phyloP scores from a whole-genome alignment of 1,140 invertebrate genomes.

The Cydia strobilella region DNA sequence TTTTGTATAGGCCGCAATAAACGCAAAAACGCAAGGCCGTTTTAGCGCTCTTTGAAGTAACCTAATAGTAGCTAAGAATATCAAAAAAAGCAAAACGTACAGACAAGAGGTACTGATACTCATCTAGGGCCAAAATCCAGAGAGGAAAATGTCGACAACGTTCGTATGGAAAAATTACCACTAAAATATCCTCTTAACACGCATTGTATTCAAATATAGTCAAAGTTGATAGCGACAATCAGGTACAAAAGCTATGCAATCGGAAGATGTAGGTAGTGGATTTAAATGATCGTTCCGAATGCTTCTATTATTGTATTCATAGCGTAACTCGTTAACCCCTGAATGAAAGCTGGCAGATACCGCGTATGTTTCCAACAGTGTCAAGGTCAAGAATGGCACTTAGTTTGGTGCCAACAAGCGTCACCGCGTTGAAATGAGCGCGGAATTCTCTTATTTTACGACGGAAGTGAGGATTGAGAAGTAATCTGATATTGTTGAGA shows the following conservation, averaged over 20 bases:
- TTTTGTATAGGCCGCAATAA: too few relatives aligned
- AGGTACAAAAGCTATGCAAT: not conserved
- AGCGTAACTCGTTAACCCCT: conserved; percentile 43
- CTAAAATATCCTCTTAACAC: too few relatives aligned
- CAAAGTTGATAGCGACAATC: not conserved
- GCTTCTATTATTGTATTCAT: conserved; percentile 29
- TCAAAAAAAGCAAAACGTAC: too few relatives aligned
- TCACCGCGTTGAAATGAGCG: conserved; percentile 15
- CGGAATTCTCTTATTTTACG: conserved; percentile 1
- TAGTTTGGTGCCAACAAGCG: conserved; percentile 30
- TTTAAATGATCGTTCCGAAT: conserved; percentile 9
- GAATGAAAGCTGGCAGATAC: conserved; percentile 67
- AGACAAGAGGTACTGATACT: too few relatives aligned
- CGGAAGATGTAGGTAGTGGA: conserved; percentile 12
- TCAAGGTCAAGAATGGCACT: conserved; percentile 50
- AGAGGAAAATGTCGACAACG: too few relatives aligned
- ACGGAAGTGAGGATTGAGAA: conserved; percentile 10
- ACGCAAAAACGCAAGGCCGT: too few relatives aligned
- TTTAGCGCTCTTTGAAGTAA: too few relatives aligned
- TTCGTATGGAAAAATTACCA: too few relatives aligned
- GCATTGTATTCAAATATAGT: conserved; percentile 1
- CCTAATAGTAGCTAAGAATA: too few relatives aligned
- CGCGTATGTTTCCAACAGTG: conserved; percentile 51
- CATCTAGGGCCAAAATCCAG: too few relatives aligned
- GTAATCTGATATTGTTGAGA: conserved; percentile 28